These are phyloP conservation scores for Parauchenoglanis ngamensis DNA, from an alignment of 2,797 vertebrate genomes.

Conservation along the genomic window DNA sequence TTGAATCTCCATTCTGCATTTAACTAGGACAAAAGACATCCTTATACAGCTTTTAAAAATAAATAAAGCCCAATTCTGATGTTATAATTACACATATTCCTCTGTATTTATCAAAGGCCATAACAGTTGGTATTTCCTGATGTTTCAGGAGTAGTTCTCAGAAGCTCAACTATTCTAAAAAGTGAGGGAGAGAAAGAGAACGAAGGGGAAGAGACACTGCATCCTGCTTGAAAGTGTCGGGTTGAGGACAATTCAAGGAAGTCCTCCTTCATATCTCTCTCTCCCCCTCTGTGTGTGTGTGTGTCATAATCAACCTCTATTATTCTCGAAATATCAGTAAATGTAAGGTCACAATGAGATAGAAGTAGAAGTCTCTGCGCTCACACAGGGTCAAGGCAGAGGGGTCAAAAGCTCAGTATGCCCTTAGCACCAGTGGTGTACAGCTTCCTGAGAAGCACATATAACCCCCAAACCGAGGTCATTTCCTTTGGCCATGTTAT, in stretches of 20 bases:
- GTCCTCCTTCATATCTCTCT: slow-evolving; percentile 29
- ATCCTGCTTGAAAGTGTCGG: slow-evolving; percentile 41
- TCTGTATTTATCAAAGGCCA: not conserved
- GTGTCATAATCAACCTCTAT: slow-evolving; percentile 38
- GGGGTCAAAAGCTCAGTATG: slow-evolving; percentile 31
- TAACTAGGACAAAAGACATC: not conserved
- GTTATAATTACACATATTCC: slow-evolving; percentile 1
- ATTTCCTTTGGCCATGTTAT: slow-evolving; percentile 46
- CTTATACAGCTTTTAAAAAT: not conserved
- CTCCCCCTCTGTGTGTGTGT: slow-evolving; percentile 5
- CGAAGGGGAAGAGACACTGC: slow-evolving; percentile 30
- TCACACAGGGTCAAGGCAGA: slow-evolving; percentile 3
- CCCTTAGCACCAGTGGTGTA: slow-evolving; percentile 33
- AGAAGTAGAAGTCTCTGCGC: not conserved
- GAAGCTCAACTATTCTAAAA: not conserved
- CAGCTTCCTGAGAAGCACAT: slow-evolving; percentile 38
- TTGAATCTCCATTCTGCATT: not conserved
- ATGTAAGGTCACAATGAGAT: slow-evolving; percentile 9
- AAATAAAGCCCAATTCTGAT: not conserved
- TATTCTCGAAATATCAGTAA: slow-evolving; percentile 25
- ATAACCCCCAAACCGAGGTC: slow-evolving; percentile 40
- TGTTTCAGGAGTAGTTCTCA: slow-evolving; percentile 7
- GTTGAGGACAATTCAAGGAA: slow-evolving; percentile 53
- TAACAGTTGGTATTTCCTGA: slow-evolving; percentile 26
- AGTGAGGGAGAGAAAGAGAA: not conserved